Conservation (phyloP, 2,113 vertebrate genomes). For the Rhynchomys soricoides region DNA sequence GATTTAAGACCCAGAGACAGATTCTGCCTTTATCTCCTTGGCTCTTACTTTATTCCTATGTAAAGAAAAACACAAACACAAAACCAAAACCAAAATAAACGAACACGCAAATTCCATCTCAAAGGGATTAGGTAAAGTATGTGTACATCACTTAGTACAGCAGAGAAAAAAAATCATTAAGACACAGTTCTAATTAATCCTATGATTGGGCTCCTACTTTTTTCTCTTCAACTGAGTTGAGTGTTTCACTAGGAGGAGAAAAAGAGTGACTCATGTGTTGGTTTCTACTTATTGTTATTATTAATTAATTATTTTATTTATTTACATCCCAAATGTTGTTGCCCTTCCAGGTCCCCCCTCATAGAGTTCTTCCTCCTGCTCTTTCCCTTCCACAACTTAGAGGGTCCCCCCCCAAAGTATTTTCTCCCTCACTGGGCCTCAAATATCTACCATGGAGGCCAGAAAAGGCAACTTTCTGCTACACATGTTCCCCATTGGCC, state of each 20-base stretch:
- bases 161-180: not conserved
- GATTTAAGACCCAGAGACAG: not conserved
- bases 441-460: no score
- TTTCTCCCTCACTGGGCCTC: no score
- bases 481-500: no score
- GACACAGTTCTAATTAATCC: not conserved
- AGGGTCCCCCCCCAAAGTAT: no score
- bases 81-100: not conserved
- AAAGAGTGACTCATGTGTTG: not conserved
- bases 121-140: not conserved
- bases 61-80: not conserved
- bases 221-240: not conserved
- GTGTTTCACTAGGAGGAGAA: not conserved
- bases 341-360: no score
- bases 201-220: not conserved
- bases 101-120: not conserved
- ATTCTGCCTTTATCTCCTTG: not conserved
- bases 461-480: no score
- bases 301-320: no score
- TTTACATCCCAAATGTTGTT: no score
- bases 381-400: no score
- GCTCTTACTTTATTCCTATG: not conserved
- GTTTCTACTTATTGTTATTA: not conserved
- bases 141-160: not conserved
- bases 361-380: no score